Evolutionary conservation across 2,888 invertebrate species (phyloP), one percentile per base, ranked within the genome.

Genomic region (Callimorpha dominula): DNA sequence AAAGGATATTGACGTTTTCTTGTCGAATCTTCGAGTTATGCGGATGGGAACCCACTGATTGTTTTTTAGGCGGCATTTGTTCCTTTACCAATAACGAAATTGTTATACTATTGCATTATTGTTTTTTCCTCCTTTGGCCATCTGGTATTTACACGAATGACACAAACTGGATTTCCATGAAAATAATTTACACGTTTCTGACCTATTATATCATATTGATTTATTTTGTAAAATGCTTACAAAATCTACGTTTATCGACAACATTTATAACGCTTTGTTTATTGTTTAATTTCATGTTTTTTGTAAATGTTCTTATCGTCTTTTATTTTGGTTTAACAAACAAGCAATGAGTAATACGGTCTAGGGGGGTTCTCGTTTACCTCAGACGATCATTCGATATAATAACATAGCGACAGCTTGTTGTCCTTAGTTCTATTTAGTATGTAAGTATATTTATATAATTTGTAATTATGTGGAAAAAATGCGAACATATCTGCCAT

Each of bases 401-500:
- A 68, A 72, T 72, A 57, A 49, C 46, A n/a, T 54, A 46, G 63
- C 52, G 14, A 49, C 20, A 31, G 31, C 31, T 60, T 60, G 20
- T 60, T 60, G 57, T 60, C 57, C 57, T 67, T 67, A 15, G 14
- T 42, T 63, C 17, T 63, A 42, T 42, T 42, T 63, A 17, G n/a
- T 17, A 17, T 42, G 15, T 15, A 42, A 62, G 31, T 14, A 40
- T 62, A 62, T 11, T 6, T 40, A 15, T 14, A 31, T 62, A 20
- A 54, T 31, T 31, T 31, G 2, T 31, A 2, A 31, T 31, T 46
- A 46, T 14, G 4, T 62, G 31, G 57, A 20, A 62, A 62, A 49
- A 31, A 71, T 66, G 67, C 81, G 71, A 42, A 50, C 72, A 74
- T 31, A 72, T 76, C 73, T 8, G 43, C 1, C 72, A 72, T 81